A percentile compares a stretch with the other conserved stretches of the same genome.
Evolutionary conservation across 2,888 invertebrate species (phyloP).

Genomic region (Dilophus febrilis): DNA sequence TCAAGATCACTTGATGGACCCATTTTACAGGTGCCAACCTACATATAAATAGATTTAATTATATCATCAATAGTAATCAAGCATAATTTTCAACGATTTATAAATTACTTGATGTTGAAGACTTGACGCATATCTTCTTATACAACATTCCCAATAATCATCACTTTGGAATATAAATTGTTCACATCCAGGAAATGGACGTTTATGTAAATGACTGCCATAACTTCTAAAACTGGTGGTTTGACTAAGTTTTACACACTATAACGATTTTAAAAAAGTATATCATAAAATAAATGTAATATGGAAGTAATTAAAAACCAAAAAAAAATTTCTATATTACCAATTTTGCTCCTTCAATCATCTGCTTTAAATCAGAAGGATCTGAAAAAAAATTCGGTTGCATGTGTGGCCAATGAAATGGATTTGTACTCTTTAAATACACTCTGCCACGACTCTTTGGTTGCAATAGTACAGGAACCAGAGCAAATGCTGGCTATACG

Average conservation of each 20-base stretch:
- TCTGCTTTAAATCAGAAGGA: constrained; percentile 49
- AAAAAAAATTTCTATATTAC: constrained; percentile 27
- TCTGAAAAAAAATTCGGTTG: constrained; percentile 67
- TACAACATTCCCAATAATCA: constrained; percentile 56
- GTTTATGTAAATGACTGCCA: constrained; percentile 34
- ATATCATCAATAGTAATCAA: too few relatives aligned
- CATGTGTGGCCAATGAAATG: constrained; percentile 58
- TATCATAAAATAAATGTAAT: constrained; percentile 3
- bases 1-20: constrained; percentile 37
- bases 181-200: constrained; percentile 52
- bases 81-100: too few relatives aligned
- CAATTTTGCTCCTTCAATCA: constrained; percentile 57
- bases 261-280: constrained; percentile 10
- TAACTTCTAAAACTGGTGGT: constrained; percentile 35
- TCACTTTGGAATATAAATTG: constrained; percentile 41
- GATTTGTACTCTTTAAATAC: constrained; percentile 49
- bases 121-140: constrained; percentile 51
- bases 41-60: neutral
- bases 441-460: constrained; percentile 60
- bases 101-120: constrained; percentile 45
- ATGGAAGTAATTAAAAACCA: neutral
- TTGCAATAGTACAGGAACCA: constrained; percentile 56
- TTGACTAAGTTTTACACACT: constrained; percentile 39
- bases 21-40: constrained; percentile 50
- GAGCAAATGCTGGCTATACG: constrained; percentile 32